Base-by-base conservation (phyloP, 2,797 vertebrate genomes). In the Hydrolagus colliei region DNA sequence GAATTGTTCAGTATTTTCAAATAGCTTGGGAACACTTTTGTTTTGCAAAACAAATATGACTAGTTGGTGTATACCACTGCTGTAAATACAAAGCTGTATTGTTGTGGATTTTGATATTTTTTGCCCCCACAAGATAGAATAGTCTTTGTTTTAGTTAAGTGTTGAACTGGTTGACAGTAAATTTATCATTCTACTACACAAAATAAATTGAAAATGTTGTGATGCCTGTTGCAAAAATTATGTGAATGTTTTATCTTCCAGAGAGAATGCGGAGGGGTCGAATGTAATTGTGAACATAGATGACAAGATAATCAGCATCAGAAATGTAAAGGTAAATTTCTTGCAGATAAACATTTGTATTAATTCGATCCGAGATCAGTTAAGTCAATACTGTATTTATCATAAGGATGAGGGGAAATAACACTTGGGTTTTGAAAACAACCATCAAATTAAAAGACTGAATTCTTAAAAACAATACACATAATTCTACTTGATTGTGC, bases 271-370 rank as follows among this genome's bases (percentile, higher is more conserved):
- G 76, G 96, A 96, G 88, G 96, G 95, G 89, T 95, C 95, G 90
- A 92, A 87, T 91, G 91, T 97, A 74, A 96, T 97, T 10, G 93
- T 98, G 79, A 95, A 96, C 92, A 93, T 98, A 90, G 96, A 98
- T 87, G 95, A 96, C 87, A 99, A 96, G 91, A 93, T 95, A 88
- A 93, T 96, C 76, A 96, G 93, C 91, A 92, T 99, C 88, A 95
- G 89, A 91, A 97, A 97, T 89, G 89, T 94, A 87, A 99, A 98
- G 96, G 98, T 99, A 93, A 91, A 93, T 62, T 72, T 6, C 9
- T 52, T 41, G 35, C 59, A 10, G 78, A 20, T 14, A 6, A 20
- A 61, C 18, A 20, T 61, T 61, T 22, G 59, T 63, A 65, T 59
- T 27, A 78, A 78, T 32, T 67, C 27, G 72, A 86, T 72, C 63